These are phyloP conservation scores for Centroberyx gerrardi DNA, from an alignment of 2,797 vertebrate species.

Conservation along the genomic window DNA sequence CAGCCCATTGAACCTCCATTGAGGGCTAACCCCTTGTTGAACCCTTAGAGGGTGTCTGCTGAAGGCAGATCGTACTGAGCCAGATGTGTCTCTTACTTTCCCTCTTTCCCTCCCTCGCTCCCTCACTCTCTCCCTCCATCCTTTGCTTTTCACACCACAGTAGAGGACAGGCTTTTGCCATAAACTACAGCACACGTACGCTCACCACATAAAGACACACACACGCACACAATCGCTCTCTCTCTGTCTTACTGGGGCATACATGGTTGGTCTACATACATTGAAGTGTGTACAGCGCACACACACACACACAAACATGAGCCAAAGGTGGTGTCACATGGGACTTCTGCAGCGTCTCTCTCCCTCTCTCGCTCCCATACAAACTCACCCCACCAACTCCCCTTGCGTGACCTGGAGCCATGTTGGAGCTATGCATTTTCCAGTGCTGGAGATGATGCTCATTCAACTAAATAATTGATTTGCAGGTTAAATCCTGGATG, in stretches of 20 bases:
- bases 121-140: background rate
- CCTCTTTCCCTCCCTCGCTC: background rate
- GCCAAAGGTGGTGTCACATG: conserved; percentile 8
- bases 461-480: conserved; percentile 75
- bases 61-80: conserved; percentile 13
- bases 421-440: conserved; percentile 43
- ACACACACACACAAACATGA: background rate
- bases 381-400: conserved; percentile 23
- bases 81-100: conserved; percentile 41
- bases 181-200: background rate
- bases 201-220: background rate
- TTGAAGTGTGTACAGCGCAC: background rate
- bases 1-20: conserved; percentile 62
- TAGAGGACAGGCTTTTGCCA: background rate
- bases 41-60: conserved; percentile 47
- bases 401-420: conserved; percentile 64
- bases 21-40: conserved; percentile 62
- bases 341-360: background rate
- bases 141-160: background rate
- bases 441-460: conserved; percentile 52
- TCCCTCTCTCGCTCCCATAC: background rate
- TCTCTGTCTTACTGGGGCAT: too few species aligned
- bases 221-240: background rate
- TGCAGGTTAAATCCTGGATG: conserved; percentile 54
- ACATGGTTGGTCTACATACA: background rate